A percentile compares a stretch with the other conserved stretches of the same genome.
These are phyloP conservation scores for Atta colombica DNA, from an alignment of 1,140 invertebrate genomes.

Conservation along the genomic window DNA sequence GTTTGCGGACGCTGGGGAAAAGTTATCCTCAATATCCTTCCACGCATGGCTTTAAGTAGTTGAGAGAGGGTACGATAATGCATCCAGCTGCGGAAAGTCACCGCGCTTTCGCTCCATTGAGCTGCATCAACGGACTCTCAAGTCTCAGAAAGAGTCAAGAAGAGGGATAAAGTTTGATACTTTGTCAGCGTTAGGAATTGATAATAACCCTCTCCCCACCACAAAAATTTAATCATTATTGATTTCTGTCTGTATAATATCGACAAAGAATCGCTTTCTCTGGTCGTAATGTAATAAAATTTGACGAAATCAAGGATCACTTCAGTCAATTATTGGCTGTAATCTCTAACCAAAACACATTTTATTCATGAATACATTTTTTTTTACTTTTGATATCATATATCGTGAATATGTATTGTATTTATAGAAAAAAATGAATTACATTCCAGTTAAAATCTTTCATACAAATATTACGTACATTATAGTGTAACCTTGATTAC, in stretches of 20 bases:
- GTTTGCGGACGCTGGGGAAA: slow-evolving; percentile 40
- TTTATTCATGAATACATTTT: slow-evolving; percentile 6
- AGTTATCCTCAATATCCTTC: slow-evolving; percentile 52
- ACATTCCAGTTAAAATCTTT: neutral
- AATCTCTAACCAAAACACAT: neutral
- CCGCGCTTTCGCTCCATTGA: slow-evolving; percentile 11
- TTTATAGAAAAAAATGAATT: neutral
- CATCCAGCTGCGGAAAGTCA: slow-evolving; percentile 40
- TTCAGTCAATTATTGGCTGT: neutral
- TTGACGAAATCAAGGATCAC: slow-evolving; percentile 16
- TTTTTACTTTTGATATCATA: neutral
- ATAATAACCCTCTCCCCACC: neutral
- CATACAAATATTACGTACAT: neutral
- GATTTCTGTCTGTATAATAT: slow-evolving; percentile 6
- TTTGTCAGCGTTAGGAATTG: slow-evolving; percentile 46
- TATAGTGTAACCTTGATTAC: neutral
- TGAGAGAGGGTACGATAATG: slow-evolving; percentile 44
- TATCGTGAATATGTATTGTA: neutral
- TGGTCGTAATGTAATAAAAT: slow-evolving; percentile 29
- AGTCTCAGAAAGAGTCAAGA: slow-evolving; percentile 17
- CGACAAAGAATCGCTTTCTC: slow-evolving; percentile 22
- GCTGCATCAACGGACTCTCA: slow-evolving; percentile 22
- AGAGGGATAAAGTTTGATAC: slow-evolving; percentile 32
- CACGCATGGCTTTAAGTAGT: slow-evolving; percentile 37
- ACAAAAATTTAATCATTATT: slow-evolving; percentile 37